phyloP scores from a whole-genome alignment of 2,888 invertebrate species.

The Andrena haemorrhoa region DNA sequence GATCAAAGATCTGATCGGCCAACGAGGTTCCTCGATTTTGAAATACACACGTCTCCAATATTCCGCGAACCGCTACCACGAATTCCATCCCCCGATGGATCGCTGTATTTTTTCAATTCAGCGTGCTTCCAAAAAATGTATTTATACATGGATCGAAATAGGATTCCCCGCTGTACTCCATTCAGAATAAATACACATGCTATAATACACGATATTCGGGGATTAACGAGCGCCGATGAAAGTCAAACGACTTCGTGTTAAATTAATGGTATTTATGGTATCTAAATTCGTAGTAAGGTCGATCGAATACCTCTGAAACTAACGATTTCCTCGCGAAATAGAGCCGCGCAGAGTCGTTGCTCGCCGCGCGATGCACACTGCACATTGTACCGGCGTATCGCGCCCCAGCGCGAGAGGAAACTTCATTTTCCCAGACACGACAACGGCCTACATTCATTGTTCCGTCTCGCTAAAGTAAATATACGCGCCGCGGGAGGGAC shows the following conservation, averaged over 20 bases:
- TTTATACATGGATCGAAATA: no score
- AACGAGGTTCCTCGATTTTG: not conserved
- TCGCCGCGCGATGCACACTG: not conserved
- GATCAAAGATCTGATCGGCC: slow-evolving; percentile 15
- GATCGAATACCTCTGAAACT: not conserved
- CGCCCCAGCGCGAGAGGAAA: slow-evolving; percentile 13
- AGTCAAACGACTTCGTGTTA: no score
- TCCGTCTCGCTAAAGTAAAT: slow-evolving; percentile 52
- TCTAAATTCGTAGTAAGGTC: no score
- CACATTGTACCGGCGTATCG: slow-evolving; percentile 10
- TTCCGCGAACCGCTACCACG: no score
- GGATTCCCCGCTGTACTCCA: no score
- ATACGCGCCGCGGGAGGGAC: slow-evolving; percentile 12
- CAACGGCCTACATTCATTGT: slow-evolving; percentile 55
- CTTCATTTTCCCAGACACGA: slow-evolving; percentile 31
- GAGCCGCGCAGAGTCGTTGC: slow-evolving; percentile 11
- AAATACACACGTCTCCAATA: not conserved
- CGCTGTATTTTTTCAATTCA: no score
- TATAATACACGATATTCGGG: no score
- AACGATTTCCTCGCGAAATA: slow-evolving; percentile 12
- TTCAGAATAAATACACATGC: no score
- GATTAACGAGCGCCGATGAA: no score
- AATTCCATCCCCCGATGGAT: no score
- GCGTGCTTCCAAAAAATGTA: no score
- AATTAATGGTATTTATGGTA: no score